Base-by-base conservation (phyloP, 2,888 invertebrate genomes). In the Electrophaes corylata region DNA sequence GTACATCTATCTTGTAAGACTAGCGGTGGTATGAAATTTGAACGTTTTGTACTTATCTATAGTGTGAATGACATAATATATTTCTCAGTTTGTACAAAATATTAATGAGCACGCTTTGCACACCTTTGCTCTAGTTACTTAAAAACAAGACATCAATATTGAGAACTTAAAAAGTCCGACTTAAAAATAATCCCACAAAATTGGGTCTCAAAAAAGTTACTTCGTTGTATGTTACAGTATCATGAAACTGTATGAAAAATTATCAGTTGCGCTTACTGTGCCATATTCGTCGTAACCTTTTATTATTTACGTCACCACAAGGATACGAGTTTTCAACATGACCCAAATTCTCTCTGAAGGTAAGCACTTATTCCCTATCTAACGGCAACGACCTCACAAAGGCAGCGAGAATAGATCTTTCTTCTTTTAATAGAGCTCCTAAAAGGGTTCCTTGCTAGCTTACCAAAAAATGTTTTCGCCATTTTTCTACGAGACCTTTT, bases 361-460 rank as follows among this genome's bases (percentile, higher is more conserved):
- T 65, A 66, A 65, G 57, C 64, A 66, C 61, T 65, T 72, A 70
- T 72, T 71, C 65, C 58, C 62, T 68, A 70, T 67, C 70, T 64
- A 69, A 64, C 66, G 62, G 65, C 68, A 68, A 67, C 67, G 70
- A 66, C 68, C 68, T 67, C 65, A 76, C 75, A 78, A 78, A 78
- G 66, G 72, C 67, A 55, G 50, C 62, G 60, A 64, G 70, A 71
- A 79, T 74, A 78, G 73, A 76, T 79, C 77, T 76, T 73, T 76
- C 76, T 77, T 72, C 72, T 76, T 78, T 76, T 78, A 81, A 81
- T 75, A 79, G 76, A 78, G 69, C 73, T 67, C 65, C 73, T 75
- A 75, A 81, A 82, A 79, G 76, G 78, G 78, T 79, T 72, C 70
- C 73, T 69, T 65, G 70, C 64, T 64, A 67, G 66, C 67, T 70